Evolutionary conservation across 2,888 invertebrate species (phyloP), one percentile per base, ranked within the genome.

Genomic region (Rhagium mordax): DNA sequence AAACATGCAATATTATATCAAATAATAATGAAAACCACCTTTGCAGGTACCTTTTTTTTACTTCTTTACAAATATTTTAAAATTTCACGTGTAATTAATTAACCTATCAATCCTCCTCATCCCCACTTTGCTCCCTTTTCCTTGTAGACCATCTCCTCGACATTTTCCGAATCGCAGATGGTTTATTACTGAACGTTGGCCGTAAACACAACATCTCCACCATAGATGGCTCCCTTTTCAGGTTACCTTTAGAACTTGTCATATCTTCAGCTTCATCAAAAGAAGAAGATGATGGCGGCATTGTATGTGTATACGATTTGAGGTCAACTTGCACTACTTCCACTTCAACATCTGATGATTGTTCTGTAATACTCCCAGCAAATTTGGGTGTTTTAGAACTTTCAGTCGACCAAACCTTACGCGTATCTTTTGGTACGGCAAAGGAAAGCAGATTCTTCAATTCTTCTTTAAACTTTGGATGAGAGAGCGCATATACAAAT

Each of bases 401-500:
- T 8, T 29, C 4, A 4, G 21, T 16, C 1, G 65, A 18, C 70
- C 75, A 70, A 27, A 77, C 27, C 15, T 59, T 49, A 49, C 66
- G 75, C 1, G 41, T 55, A 6, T 74, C 69, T 67, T 71, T 70
- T 61, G 70, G 71, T 33, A 13, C 21, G 49, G 29, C 20, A 21
- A 64, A 48, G 49, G 71, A 75, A 48, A 78, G 66, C 20, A 81
- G 48, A 29, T 74, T 76, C 51, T 41, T 75, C 3, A 84, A 57
- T 84, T 94, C 94, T 75, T 89, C 89, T 65, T 92, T 91, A 87
- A 94, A 94, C 81, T 91, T 91, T 0, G 95, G 95, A 89, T 96
- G 95, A 1, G 93, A 94, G 49, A 94, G 91, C 4, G 94, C 93
- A 84, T 95, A 95, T 74, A 95, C 90, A 83, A 94, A 94, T 0